Conservation (phyloP, 2,113 vertebrate species). For the Struthio camelus region DNA sequence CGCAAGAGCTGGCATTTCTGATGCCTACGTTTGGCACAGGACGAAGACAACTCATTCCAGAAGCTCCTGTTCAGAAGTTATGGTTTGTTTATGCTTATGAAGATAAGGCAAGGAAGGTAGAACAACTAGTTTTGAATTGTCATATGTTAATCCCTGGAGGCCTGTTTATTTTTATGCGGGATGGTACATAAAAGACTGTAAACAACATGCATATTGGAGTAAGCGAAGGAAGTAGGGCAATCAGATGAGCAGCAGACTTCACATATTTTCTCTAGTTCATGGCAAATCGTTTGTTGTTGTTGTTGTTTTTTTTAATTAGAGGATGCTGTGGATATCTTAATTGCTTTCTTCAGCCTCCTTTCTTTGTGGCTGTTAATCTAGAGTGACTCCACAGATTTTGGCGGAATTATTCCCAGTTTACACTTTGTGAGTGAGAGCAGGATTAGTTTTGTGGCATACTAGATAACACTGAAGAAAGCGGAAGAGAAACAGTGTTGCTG, state of each 20-base stretch:
- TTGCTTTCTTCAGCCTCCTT: background rate
- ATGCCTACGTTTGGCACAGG: background rate
- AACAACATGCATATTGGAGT: background rate
- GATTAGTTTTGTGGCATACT: background rate
- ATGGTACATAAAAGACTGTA: background rate
- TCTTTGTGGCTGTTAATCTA: background rate
- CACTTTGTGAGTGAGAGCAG: background rate
- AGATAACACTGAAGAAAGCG: background rate
- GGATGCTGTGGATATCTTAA: background rate
- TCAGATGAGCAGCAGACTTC: background rate
- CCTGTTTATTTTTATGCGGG: constrained; percentile 1
- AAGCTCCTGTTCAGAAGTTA: background rate
- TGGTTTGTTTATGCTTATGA: constrained; percentile 17
- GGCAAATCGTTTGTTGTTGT: background rate
- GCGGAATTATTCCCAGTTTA: background rate
- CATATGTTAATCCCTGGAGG: background rate
- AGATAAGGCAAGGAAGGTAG: constrained; percentile 15
- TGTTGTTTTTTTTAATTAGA: background rate
- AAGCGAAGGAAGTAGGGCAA: background rate
- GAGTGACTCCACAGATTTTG: background rate
- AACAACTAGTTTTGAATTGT: constrained; percentile 16
- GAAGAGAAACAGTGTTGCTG: background rate
- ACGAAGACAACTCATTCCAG: background rate
- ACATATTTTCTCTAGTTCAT: background rate
- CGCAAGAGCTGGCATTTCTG: background rate